phyloP scores from a whole-genome alignment of 2,113 vertebrate genomes.

The Quiscalus mexicanus region DNA sequence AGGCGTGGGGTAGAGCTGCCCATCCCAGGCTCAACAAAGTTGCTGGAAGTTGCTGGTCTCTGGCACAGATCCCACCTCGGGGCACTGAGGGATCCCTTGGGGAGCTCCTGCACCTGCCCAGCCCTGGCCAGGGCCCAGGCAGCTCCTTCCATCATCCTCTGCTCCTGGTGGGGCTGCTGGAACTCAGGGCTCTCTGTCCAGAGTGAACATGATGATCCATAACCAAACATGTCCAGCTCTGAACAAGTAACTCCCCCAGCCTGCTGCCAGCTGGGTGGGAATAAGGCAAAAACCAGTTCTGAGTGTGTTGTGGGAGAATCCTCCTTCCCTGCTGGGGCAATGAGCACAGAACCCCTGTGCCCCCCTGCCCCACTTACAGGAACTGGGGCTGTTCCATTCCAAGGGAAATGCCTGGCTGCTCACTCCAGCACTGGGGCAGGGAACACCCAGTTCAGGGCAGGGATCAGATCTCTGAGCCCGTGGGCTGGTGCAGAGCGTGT shows the following conservation, averaged over 20 bases:
- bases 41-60: neutral
- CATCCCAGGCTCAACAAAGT: neutral
- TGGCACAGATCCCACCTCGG: neutral
- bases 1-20: neutral
- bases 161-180: neutral
- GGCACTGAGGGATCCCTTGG: neutral
- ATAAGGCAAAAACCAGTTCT: rapidly evolving
- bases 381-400: neutral
- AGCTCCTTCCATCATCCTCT: neutral
- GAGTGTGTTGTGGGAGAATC: neutral
- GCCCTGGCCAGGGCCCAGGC: neutral
- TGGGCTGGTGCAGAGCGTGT: neutral
- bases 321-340: neutral
- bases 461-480: neutral
- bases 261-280: neutral
- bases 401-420: neutral
- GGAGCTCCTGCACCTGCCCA: neutral
- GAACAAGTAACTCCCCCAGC: neutral
- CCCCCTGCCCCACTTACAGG: neutral
- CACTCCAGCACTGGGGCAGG: neutral
- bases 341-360: neutral
- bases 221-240: neutral
- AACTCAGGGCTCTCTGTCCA: neutral
- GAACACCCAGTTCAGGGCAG: neutral
- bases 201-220: rapidly evolving